These are phyloP conservation scores for Orcinus orca DNA, from an alignment of 2,113 vertebrate species.

Conservation along the genomic window DNA sequence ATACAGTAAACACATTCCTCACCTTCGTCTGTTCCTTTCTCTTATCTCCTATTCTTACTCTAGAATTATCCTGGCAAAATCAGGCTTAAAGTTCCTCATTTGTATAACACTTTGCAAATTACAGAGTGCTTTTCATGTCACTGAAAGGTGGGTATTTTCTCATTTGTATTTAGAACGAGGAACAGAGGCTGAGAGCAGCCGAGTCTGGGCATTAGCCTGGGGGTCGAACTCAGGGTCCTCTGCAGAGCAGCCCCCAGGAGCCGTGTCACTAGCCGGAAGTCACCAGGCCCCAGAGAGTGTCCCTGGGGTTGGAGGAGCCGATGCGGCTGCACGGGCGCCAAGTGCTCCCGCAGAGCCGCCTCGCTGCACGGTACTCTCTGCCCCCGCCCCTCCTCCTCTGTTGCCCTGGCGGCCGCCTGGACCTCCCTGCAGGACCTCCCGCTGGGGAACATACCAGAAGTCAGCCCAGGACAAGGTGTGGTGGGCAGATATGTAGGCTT, in stretches of 20 bases:
- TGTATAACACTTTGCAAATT: slow-evolving; percentile 42
- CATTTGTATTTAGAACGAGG: slow-evolving; percentile 41
- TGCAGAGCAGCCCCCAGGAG: background rate
- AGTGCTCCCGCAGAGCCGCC: background rate
- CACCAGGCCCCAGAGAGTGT: background rate
- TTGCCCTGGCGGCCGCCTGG: accelerated
- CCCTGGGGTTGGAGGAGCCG: background rate
- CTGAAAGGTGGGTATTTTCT: slow-evolving; percentile 57
- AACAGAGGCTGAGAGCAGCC: background rate
- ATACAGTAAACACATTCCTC: background rate
- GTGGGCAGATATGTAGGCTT: background rate
- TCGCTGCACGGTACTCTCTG: background rate
- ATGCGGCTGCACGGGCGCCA: background rate
- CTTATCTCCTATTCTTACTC: slow-evolving; percentile 27
- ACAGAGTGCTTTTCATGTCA: background rate
- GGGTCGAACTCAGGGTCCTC: background rate
- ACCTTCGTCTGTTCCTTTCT: background rate
- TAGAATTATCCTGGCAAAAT: slow-evolving; percentile 36
- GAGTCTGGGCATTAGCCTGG: background rate
- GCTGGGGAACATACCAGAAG: background rate
- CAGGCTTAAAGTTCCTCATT: slow-evolving; percentile 34
- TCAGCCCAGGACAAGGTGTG: background rate
- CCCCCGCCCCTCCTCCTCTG: background rate
- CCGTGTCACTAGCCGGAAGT: background rate
- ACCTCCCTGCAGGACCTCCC: no score